Evolutionary conservation across 2,888 invertebrate genomes (phyloP).

Genomic region (Amphipyra tragopoginis): DNA sequence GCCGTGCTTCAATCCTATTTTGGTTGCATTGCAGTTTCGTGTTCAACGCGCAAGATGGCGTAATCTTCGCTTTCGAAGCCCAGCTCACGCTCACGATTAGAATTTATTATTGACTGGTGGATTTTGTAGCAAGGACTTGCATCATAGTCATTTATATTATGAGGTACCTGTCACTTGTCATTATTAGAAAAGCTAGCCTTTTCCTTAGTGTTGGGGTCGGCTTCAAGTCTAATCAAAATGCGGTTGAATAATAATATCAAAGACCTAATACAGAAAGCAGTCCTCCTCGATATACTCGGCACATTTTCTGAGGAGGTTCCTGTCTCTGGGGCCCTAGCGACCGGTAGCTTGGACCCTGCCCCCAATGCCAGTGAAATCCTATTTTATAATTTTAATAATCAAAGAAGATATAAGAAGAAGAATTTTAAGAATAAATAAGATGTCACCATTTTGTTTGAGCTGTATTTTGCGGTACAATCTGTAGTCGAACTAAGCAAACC

Average conservation of each 20-base stretch:
- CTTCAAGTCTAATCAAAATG: background rate
- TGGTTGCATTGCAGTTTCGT: constrained; percentile 7
- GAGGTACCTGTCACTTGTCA: constrained; percentile 23
- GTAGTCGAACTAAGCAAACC: too few species aligned
- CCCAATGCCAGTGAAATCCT: too few species aligned
- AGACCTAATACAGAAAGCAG: too few species aligned
- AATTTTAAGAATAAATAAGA: too few species aligned
- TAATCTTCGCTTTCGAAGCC: constrained; percentile 18
- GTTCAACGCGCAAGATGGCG: constrained; percentile 18
- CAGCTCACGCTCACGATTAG: constrained; percentile 32
- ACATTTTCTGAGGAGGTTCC: too few species aligned
- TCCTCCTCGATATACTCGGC: too few species aligned
- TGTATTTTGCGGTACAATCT: too few species aligned
- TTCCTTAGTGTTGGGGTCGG: background rate
- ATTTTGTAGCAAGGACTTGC: constrained; percentile 24
- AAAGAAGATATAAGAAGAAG: too few species aligned
- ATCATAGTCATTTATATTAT: constrained; percentile 28
- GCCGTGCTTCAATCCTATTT: constrained; percentile 2
- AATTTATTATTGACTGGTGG: constrained; percentile 38
- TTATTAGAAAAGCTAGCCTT: constrained; percentile 5
- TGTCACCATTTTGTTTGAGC: too few species aligned
- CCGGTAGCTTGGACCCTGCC: too few species aligned
- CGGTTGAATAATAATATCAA: constrained; percentile 3
- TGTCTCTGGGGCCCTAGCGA: too few species aligned
- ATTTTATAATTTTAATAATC: too few species aligned